These are phyloP conservation scores for Nezara viridula DNA, from an alignment of 2,888 invertebrate genomes.

Conservation along the genomic window DNA sequence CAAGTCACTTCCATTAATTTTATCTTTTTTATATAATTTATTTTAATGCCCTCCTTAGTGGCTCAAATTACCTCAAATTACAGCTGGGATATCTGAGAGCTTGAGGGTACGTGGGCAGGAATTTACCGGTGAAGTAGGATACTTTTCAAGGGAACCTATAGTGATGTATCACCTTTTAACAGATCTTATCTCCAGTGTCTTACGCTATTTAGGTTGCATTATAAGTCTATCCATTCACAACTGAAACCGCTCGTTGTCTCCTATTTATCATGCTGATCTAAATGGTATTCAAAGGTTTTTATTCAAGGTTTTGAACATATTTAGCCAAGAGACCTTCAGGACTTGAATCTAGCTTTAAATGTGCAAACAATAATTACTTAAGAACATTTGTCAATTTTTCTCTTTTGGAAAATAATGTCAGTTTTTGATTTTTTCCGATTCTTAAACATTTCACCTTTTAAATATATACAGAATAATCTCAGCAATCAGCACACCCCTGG, in stretches of 20 bases:
- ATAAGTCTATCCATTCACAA: conserved; percentile 1
- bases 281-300: neutral
- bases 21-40: conserved; percentile 46
- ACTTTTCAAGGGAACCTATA: neutral
- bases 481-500: too few species aligned
- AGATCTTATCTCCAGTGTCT: neutral
- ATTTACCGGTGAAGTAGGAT: neutral
- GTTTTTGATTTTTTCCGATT: too few species aligned
- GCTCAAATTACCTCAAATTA: conserved; percentile 45
- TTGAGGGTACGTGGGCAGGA: neutral
- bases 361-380: too few species aligned
- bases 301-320: neutral
- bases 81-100: neutral
- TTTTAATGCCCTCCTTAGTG: conserved; percentile 36
- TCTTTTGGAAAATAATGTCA: too few species aligned
- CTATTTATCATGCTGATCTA: neutral
- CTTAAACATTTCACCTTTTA: too few species aligned
- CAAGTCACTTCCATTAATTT: neutral
- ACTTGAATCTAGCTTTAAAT: too few species aligned
- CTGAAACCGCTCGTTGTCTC: neutral
- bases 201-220: conserved; percentile 22
- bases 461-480: too few species aligned
- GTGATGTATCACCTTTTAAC: conserved; percentile 1
- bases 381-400: too few species aligned
- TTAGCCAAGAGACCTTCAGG: too few species aligned